Evolutionary conservation across 2,888 invertebrate genomes (phyloP), one percentile per base, ranked within the genome.

Genomic region (Bellardia pandia): DNA sequence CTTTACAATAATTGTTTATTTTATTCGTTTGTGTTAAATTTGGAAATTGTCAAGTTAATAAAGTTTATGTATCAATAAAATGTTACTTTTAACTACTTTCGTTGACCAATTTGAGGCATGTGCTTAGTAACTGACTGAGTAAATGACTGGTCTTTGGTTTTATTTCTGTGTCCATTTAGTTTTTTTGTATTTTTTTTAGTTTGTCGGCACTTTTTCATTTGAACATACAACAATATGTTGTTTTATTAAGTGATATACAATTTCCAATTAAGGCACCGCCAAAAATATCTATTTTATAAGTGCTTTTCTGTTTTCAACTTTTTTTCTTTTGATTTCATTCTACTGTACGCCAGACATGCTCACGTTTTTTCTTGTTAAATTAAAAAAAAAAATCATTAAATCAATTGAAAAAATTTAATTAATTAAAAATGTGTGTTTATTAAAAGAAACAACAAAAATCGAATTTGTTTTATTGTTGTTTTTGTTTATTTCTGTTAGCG

Each of bases 221-320:
- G 23, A 79, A 71, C 33, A 68, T 64, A 71, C 75, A 82, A 83
- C 78, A 86, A 83, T 76, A 83, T 66, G 66, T 76, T 86, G 82
- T 83, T 88, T 88, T 87, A 84, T 77, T 85, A 81, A 88, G 86
- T 88, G 89, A 89, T 89, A 88, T 88, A 89, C 89, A 89, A 89
- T 86, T 88, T 87, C 88, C 89, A 88, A 88, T 88, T 89, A 89
- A 88, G 89, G 89, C 64, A 88, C 90, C 90, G 89, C 87, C 69
- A 82, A 69, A 66, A 72, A 33, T 64, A 71, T 66, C 80, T 83
- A 79, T 82, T 82, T 76, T 77, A 33, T 66, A 66, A 72, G 45
- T 80, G 75, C 71, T 83, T 83, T 83, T 62, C 48, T 48, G 42
- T 60, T 69, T 82, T 75, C 2, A 45, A 58, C 5, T 16, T 66